Evolutionary conservation across 2,797 vertebrate species (phyloP).

Genomic region (Chromis chromis): DNA sequence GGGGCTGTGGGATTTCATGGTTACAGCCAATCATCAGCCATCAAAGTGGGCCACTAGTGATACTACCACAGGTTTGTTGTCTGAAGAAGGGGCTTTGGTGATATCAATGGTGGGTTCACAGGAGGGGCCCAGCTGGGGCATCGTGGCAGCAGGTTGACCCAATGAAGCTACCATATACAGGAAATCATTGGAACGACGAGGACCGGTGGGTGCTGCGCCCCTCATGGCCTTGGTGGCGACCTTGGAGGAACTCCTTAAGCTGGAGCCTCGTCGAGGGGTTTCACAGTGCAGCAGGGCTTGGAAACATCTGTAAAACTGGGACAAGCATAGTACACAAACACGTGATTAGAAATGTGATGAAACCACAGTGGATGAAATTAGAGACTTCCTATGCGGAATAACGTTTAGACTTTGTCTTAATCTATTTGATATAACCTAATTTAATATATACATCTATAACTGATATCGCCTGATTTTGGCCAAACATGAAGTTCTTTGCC

Average conservation of each 20-base stretch:
- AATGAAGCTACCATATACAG: conserved; percentile 77
- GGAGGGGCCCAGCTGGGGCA: conserved; percentile 60
- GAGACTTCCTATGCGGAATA: background rate
- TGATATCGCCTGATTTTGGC: background rate
- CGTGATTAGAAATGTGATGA: conserved; percentile 28
- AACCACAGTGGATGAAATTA: background rate
- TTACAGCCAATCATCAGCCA: conserved; percentile 52
- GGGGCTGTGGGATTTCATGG: conserved; percentile 15
- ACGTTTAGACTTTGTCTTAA: background rate
- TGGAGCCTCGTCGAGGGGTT: conserved; percentile 71
- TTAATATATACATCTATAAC: background rate
- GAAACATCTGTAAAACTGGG: conserved; percentile 88
- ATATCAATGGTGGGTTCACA: conserved; percentile 59
- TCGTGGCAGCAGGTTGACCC: conserved; percentile 58
- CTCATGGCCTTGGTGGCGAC: conserved; percentile 70
- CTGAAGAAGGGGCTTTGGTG: conserved; percentile 63
- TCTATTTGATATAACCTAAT: background rate
- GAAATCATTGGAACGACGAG: conserved; percentile 64
- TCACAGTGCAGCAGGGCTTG: conserved; percentile 79
- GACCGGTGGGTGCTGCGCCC: conserved; percentile 23
- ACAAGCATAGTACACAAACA: conserved; percentile 40
- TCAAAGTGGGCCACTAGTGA: conserved; percentile 75
- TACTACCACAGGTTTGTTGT: conserved; percentile 65
- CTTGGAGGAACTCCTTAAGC: conserved; percentile 81
- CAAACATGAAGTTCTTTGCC: too few species aligned